A percentile compares a stretch with the other conserved stretches of the same genome.
Conservation (phyloP, 2,888 invertebrate genomes). For the Cephus pulcher region DNA sequence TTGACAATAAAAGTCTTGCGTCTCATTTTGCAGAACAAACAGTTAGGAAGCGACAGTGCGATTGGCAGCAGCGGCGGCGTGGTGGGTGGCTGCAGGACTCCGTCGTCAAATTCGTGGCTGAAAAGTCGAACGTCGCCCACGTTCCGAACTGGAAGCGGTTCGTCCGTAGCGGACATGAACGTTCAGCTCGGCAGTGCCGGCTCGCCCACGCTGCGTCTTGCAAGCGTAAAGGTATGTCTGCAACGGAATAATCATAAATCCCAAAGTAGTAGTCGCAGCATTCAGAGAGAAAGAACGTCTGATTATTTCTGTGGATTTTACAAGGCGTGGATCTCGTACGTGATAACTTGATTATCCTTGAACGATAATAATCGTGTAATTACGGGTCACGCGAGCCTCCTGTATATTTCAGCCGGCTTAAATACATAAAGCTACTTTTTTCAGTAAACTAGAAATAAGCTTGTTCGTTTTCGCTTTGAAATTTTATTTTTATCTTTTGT, state of each 20-base stretch:
- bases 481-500: slow-evolving; percentile 8
- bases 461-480: neutral
- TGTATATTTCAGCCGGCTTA: neutral
- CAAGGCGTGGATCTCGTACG: neutral
- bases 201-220: slow-evolving; percentile 67
- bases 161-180: slow-evolving; percentile 68
- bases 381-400: neutral
- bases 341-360: neutral
- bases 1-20: neutral
- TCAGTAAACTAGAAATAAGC: neutral
- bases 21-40: slow-evolving; percentile 53
- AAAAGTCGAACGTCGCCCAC: slow-evolving; percentile 63
- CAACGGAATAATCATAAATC: neutral
- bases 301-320: neutral
- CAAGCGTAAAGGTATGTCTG: slow-evolving; percentile 63
- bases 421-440: neutral
- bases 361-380: neutral
- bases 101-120: slow-evolving; percentile 59
- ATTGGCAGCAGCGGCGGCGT: slow-evolving; percentile 26
- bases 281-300: neutral
- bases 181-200: slow-evolving; percentile 68
- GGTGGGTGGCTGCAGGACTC: slow-evolving; percentile 47
- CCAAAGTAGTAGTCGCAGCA: neutral
- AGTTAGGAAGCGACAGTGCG: slow-evolving; percentile 29
- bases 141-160: slow-evolving; percentile 58